A percentile compares a stretch with the other conserved stretches of the same genome.
Conservation (phyloP, 2,113 vertebrate genomes). For the Malurus alboscapulatus region DNA sequence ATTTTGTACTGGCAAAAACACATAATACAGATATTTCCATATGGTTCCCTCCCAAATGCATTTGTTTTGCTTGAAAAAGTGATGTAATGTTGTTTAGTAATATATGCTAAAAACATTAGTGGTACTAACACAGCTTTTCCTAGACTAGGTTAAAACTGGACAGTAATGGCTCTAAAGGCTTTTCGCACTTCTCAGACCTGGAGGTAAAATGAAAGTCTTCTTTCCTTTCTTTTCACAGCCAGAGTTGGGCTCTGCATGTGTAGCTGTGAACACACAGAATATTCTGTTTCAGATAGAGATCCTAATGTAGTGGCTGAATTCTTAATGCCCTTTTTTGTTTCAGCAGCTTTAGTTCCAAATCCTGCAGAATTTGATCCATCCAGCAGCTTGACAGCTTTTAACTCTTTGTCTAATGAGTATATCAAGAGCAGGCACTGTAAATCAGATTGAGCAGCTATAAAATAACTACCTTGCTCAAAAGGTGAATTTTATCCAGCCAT, state of each 20-base stretch:
- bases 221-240: not conserved
- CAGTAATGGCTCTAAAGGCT: not conserved
- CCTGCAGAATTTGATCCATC: slow-evolving; percentile 12
- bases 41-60: not conserved
- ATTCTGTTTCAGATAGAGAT: slow-evolving; percentile 24
- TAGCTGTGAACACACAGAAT: slow-evolving; percentile 1
- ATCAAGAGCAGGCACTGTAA: not conserved
- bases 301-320: slow-evolving; percentile 6
- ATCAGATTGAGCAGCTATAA: not conserved
- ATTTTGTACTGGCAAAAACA: not conserved
- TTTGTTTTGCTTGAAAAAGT: not conserved
- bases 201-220: not conserved
- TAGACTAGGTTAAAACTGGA: not conserved
- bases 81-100: not conserved
- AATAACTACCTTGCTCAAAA: not conserved
- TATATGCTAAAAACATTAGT: not conserved
- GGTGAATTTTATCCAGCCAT: not conserved
- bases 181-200: not conserved
- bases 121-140: not conserved
- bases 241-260: not conserved
- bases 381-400: slow-evolving; percentile 1
- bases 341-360: not conserved
- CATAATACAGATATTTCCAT: accelerated
- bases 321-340: not conserved
- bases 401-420: slow-evolving; percentile 34